Percentiles rank a stretch among this genome's conserved stretches.
Evolutionary conservation across 92 coral and sea anemone species (phyloP).

Genomic region (Bergia sp.): DNA sequence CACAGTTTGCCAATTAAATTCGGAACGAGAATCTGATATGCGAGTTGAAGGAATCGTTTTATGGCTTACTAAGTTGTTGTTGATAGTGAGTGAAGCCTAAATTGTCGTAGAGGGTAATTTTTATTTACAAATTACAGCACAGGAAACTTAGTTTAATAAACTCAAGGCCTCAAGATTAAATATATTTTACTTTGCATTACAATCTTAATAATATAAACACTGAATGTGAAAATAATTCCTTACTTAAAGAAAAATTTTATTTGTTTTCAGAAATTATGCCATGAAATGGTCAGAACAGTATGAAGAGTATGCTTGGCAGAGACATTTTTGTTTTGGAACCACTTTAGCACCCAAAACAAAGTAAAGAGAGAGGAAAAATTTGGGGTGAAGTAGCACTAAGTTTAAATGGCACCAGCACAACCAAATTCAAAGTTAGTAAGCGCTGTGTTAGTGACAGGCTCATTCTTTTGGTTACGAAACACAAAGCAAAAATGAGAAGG

Average conservation of each 20-base stretch:
- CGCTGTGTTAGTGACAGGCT: slow-evolving; percentile 40
- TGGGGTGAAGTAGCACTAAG: slow-evolving; percentile 47
- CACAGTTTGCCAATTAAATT: too few species aligned
- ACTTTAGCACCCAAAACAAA: slow-evolving; percentile 10
- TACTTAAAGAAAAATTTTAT: not conserved
- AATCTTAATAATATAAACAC: not conserved
- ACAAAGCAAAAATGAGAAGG: slow-evolving; percentile 9
- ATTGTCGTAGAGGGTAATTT: too few species aligned
- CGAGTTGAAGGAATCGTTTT: too few species aligned
- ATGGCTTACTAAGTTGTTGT: too few species aligned
- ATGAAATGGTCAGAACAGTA: slow-evolving; percentile 64
- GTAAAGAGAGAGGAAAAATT: slow-evolving; percentile 56
- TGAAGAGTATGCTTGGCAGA: slow-evolving; percentile 51
- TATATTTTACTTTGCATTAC: not conserved
- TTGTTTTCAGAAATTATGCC: slow-evolving; percentile 44
- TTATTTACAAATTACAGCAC: slow-evolving; percentile 8
- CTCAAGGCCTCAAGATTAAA: not conserved
- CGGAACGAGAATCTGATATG: too few species aligned
- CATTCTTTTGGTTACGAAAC: not conserved
- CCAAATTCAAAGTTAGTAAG: slow-evolving; percentile 16
- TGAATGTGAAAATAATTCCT: not conserved
- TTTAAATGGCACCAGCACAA: not conserved
- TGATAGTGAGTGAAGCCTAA: too few species aligned
- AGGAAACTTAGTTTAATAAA: not conserved
- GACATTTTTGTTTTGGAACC: slow-evolving; percentile 57